Percentiles rank a stretch among this genome's conserved stretches.
Conservation (phyloP, 2,888 invertebrate genomes). For the Tuta absoluta region DNA sequence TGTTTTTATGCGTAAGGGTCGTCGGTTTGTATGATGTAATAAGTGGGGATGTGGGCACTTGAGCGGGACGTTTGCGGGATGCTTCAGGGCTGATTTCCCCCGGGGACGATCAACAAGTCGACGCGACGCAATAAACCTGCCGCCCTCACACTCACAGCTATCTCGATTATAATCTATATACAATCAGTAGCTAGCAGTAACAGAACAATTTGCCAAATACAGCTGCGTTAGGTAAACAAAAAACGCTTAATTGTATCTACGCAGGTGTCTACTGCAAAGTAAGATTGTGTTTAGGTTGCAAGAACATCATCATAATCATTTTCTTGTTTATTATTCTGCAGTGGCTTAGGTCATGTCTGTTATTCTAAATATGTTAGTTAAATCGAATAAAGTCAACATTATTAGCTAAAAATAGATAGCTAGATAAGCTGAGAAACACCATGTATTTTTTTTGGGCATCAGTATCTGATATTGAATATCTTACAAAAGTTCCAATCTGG, state of each 20-base stretch:
- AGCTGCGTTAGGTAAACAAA: neutral
- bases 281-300: neutral
- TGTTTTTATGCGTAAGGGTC: slow-evolving; percentile 12
- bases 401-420: too few relatives aligned
- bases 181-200: slow-evolving; percentile 41
- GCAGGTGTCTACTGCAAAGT: slow-evolving; percentile 4
- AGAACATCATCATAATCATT: neutral
- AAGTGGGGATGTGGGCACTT: slow-evolving; percentile 28
- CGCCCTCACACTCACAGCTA: slow-evolving; percentile 42
- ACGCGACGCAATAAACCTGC: slow-evolving; percentile 44
- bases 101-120: slow-evolving; percentile 54
- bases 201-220: slow-evolving; percentile 39
- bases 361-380: neutral
- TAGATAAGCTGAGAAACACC: too few relatives aligned
- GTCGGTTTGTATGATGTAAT: slow-evolving; percentile 25
- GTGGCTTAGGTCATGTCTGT: neutral
- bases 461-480: too few relatives aligned
- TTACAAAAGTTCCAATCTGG: too few relatives aligned
- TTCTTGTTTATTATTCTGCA: neutral
- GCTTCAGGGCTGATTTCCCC: slow-evolving; percentile 57
- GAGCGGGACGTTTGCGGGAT: slow-evolving; percentile 28
- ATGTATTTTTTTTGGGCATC: too few relatives aligned
- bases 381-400: too few relatives aligned
- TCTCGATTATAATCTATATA: slow-evolving; percentile 66
- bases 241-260: neutral